Evolutionary conservation across 92 coral and sea anemone species (phyloP), one percentile per base, ranked within the genome.

Genomic region (Porites cylindrica): DNA sequence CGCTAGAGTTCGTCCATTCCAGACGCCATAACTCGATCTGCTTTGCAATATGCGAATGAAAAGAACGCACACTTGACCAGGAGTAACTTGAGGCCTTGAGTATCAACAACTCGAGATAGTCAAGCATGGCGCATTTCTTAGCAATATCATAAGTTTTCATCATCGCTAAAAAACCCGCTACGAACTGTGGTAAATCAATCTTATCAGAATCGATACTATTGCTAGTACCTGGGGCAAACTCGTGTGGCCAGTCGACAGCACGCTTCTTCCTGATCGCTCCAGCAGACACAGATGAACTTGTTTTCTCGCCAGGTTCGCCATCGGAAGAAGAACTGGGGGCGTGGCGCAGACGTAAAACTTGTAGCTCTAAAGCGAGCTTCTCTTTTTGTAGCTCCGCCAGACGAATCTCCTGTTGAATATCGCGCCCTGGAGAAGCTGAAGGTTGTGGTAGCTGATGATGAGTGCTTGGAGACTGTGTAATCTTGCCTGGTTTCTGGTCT

Each of bases 201-300:
- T 63, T 79, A 60, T 79, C 84, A 63, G 62, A 79, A 79, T 29
- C 53, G 38, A 13, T 23, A 56, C 52, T 3, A 64, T 26, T 66
- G 56, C 75, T 60, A 54, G 23, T 66, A 80, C 85, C 85, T 80
- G 85, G 85, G 43, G 62, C 62, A 66, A 80, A 80, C 24, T 80
- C 85, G 70, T 80, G 53, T 4, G 85, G 85, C 85, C 75, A 67
- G 75, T 80, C 85, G 7, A 80, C 23, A 19, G 53, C 29, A 9
- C 85, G 75, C 75, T 80, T 80, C 85, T 80, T 80, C 65, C 53
- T 77, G 0, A 52, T 51, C 60, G 60, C 26, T 6, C 53, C 66
- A 75, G 26, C 66, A 51, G 63, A 6, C 43, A 24, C 54, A 52
- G 80, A 59, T 53, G 66, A 53, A n/a, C 16, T 59, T 6, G 54